Evolutionary conservation across 2,888 invertebrate genomes (phyloP), one percentile per base, ranked within the genome.

Genomic region (Drosophila fungiperda): DNA sequence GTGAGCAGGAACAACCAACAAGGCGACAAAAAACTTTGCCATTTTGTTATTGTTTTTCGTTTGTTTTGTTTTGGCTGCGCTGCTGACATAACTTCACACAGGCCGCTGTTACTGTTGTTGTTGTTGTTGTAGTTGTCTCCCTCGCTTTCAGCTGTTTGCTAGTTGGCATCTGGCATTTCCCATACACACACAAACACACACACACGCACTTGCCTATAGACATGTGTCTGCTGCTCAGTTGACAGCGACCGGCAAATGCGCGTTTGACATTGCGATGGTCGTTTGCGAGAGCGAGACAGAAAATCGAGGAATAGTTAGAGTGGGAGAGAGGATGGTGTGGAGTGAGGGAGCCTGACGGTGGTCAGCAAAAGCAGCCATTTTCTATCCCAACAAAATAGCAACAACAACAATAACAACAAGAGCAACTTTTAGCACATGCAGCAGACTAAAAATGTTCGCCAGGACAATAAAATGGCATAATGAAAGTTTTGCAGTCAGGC

Each of bases 381-480:
- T 78, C 80, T 69, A 74, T 80, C 64, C 57, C 59, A 69, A 42
- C 35, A 63, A 72, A 42, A 32, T 20, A 20, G 8, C 38, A 38
- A 29, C 0, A 20, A 55, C 52, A 71, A 45, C 55, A 73, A 26
- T 26, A 26, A 69, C 48, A 61, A 49, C 59, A 73, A n/a, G 29
- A 40, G 5, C 29, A 40, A 32, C 57, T 57, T 42, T 57, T 57
- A 73, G 70, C 58, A 59, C 76, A 73, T 73, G 69, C 76, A 77
- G 69, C 76, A 73, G 77, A 60, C 83, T 67, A 38, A 66, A 82
- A 84, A 82, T 82, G 84, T 76, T 76, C 61, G 80, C 74, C 82
- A 70, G 88, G 75, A 86, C 88, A 88, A 86, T 86, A 86, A 86
- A 88, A 86, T 80, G 86, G 65, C 83, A 82, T 88, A 85, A 85